These are phyloP conservation scores for Sebastes flavidus DNA, from an alignment of 2,797 vertebrate genomes.

Conservation along the genomic window DNA sequence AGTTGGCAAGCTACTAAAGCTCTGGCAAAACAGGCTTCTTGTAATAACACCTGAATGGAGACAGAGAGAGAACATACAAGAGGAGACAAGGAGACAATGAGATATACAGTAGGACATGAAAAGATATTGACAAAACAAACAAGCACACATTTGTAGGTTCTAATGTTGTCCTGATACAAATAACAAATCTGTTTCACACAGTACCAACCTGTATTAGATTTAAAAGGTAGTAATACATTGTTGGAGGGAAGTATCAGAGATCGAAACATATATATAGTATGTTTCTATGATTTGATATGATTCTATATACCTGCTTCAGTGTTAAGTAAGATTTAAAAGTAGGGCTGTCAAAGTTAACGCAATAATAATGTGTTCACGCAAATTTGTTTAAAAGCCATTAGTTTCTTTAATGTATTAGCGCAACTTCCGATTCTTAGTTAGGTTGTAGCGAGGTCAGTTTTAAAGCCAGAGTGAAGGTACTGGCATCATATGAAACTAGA, in stretches of 20 bases:
- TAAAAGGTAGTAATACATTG: background rate
- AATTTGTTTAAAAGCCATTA: fast-evolving
- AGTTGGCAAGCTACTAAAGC: slow-evolving; percentile 45
- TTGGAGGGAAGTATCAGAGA: no score
- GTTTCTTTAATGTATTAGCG: no score
- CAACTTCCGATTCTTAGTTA: no score
- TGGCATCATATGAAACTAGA: no score
- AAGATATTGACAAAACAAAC: background rate
- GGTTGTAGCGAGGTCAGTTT: no score
- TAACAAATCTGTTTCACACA: background rate
- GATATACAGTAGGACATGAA: background rate
- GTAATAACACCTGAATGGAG: slow-evolving; percentile 55
- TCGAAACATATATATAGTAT: no score
- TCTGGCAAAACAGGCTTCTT: slow-evolving; percentile 50
- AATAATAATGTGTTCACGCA: background rate
- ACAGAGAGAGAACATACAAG: background rate
- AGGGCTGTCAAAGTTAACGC: background rate
- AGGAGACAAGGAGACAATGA: background rate
- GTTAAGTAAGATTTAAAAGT: no score
- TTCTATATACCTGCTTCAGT: no score
- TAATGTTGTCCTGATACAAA: background rate
- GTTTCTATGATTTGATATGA: no score
- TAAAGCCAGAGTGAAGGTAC: no score
- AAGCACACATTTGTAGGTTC: background rate
- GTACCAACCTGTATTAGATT: background rate